Conservation (phyloP, 1,140 invertebrate species). For the Drosophila paulistorum region DNA sequence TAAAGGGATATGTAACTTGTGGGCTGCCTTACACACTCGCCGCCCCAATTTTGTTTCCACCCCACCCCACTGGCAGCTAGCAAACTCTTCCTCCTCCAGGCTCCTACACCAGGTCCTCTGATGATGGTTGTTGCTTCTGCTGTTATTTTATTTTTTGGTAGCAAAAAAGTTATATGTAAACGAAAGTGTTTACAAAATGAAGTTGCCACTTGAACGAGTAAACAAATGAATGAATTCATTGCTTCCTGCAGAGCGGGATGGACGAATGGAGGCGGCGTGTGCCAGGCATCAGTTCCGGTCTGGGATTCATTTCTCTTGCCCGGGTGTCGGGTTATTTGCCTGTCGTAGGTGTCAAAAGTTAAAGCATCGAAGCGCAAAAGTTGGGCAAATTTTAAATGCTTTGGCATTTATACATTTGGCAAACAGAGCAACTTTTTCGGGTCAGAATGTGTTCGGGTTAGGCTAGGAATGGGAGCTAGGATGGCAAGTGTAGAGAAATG, state of each 20-base stretch:
- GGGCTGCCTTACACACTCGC: conserved; percentile 65
- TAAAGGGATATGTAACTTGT: conserved; percentile 79
- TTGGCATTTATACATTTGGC: conserved; percentile 69
- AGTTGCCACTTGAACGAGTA: conserved; percentile 81
- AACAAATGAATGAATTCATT: conserved; percentile 82
- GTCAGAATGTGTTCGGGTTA: conserved; percentile 35
- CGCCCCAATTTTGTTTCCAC: neutral
- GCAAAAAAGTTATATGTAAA: conserved; percentile 76
- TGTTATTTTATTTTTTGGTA: conserved; percentile 53
- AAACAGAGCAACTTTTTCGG: conserved; percentile 68
- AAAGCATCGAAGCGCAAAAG: conserved; percentile 77
- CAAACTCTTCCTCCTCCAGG: neutral
- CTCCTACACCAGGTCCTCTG: neutral
- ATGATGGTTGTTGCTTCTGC: conserved; percentile 21
- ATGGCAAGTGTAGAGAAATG: neutral
- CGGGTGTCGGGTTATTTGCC: conserved; percentile 46
- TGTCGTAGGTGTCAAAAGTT: conserved; percentile 77
- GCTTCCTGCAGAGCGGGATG: conserved; percentile 44
- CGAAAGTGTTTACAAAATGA: conserved; percentile 81
- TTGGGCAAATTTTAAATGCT: conserved; percentile 76
- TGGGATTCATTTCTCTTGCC: conserved; percentile 30
- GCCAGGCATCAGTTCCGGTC: conserved; percentile 46
- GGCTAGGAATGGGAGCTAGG: neutral
- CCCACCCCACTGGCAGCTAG: neutral
- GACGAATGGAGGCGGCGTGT: neutral